Evolutionary conservation across 1,140 invertebrate genomes (phyloP).

Genomic region (Papilio xuthus): DNA sequence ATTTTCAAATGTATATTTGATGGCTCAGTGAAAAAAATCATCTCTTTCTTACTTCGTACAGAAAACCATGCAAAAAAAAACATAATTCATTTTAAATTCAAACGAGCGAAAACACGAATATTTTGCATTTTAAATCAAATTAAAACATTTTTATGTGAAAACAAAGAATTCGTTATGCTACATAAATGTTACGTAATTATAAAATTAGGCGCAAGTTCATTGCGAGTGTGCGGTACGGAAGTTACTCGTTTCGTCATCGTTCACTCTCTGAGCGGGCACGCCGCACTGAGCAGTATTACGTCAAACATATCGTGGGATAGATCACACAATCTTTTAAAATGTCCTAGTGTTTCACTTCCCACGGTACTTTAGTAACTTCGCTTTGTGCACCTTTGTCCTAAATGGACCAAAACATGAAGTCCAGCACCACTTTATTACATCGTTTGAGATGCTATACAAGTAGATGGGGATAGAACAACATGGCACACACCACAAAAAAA

Average conservation of each 20-base stretch:
- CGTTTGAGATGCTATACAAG: too few relatives aligned
- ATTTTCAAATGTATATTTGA: too few relatives aligned
- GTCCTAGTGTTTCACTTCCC: conserved; percentile 27
- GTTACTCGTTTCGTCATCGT: conserved; percentile 29
- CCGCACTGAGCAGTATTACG: conserved; percentile 20
- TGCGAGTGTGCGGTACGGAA: conserved; percentile 30
- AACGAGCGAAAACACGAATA: background rate
- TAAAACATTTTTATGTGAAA: background rate
- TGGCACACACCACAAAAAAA: too few relatives aligned
- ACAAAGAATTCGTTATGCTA: background rate
- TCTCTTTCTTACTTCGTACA: too few relatives aligned
- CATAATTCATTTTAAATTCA: background rate
- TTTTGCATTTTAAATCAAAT: background rate
- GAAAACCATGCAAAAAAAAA: background rate
- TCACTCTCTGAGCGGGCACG: conserved; percentile 5
- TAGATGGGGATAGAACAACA: too few relatives aligned
- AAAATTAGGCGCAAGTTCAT: conserved; percentile 27
- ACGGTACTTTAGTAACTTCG: background rate
- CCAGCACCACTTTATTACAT: too few relatives aligned
- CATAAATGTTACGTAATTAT: background rate
- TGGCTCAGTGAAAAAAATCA: too few relatives aligned
- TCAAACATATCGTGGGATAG: conserved; percentile 34
- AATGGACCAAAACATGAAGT: background rate
- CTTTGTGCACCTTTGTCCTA: background rate
- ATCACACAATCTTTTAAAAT: conserved; percentile 24